phyloP scores from a whole-genome alignment of 2,797 vertebrate genomes.

The Eutrigla gurnardus region DNA sequence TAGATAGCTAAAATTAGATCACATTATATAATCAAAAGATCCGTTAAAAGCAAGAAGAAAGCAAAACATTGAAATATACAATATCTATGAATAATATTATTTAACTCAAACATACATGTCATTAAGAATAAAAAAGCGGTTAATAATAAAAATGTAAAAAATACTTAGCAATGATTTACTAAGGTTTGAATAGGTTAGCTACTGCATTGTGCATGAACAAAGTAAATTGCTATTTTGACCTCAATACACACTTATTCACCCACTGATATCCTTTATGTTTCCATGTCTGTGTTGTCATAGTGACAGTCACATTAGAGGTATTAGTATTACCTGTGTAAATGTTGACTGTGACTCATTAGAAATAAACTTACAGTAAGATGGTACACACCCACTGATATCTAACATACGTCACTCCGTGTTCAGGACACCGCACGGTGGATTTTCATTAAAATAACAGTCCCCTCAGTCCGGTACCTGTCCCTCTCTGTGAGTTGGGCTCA shows the following conservation, averaged over 20 bases:
- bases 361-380: neutral
- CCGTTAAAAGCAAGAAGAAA: neutral
- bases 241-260: neutral
- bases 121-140: neutral
- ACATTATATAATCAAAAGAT: too few relatives aligned
- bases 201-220: neutral
- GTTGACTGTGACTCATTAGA: constrained; percentile 34
- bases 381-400: neutral
- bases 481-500: too few relatives aligned
- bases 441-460: too few relatives aligned
- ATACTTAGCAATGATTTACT: neutral
- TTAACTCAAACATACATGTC: neutral
- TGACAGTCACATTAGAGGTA: neutral
- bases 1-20: too few relatives aligned
- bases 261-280: neutral
- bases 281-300: neutral
- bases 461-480: too few relatives aligned
- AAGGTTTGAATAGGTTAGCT: neutral
- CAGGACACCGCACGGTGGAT: too few relatives aligned
- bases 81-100: neutral
- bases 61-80: neutral
- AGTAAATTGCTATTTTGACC: neutral
- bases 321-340: constrained; percentile 19
- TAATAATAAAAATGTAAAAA: neutral
- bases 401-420: neutral